Conservation (phyloP, 2,113 vertebrate genomes). For the Leucopsar rothschildi region DNA sequence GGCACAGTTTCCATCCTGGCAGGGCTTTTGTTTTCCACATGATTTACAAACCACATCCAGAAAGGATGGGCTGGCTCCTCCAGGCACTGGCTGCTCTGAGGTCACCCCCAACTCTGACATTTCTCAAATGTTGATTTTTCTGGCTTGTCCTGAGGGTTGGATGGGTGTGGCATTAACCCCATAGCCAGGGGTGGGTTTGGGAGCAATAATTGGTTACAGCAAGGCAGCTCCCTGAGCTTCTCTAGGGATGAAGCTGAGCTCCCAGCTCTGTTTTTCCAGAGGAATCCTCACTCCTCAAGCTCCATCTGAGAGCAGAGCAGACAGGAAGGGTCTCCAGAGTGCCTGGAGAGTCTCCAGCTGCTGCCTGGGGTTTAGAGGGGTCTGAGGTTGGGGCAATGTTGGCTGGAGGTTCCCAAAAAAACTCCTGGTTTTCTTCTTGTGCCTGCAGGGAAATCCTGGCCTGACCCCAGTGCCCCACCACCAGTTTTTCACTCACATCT, state of each 20-base stretch:
- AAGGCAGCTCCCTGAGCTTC: background rate
- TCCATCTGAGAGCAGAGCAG: background rate
- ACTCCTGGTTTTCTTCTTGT: rapidly evolving
- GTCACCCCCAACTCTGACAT: background rate
- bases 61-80: background rate
- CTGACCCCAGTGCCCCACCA: background rate
- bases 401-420: background rate
- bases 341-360: background rate
- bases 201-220: background rate
- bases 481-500: background rate
- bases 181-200: background rate
- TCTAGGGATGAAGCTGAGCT: background rate
- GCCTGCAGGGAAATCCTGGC: background rate
- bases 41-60: background rate
- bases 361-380: background rate
- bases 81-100: background rate
- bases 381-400: rapidly evolving
- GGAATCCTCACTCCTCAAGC: background rate
- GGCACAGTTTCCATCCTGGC: background rate
- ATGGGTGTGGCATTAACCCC: background rate
- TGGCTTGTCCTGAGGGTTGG: background rate
- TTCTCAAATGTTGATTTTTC: background rate
- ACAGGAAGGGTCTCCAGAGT: background rate
- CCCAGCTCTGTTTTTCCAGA: background rate
- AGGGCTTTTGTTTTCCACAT: rapidly evolving